Percentiles rank a stretch among this genome's conserved stretches.
These are phyloP conservation scores for Acestrorhynchus altus DNA, from an alignment of 2,797 vertebrate genomes.

Conservation along the genomic window DNA sequence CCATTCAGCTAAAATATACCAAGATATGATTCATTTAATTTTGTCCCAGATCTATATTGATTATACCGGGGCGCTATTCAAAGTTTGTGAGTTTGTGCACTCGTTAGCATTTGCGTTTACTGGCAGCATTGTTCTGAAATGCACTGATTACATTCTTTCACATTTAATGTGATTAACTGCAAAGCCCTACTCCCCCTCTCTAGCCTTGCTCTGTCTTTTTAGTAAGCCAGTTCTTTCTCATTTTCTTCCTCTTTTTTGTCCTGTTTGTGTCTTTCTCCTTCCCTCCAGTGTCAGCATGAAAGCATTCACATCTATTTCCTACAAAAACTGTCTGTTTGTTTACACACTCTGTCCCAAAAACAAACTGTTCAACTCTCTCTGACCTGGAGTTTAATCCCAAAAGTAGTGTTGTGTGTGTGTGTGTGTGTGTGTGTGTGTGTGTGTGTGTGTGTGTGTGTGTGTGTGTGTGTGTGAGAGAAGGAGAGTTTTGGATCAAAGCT, in stretches of 20 bases:
- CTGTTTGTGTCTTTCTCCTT: not conserved
- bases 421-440: slow-evolving; percentile 33
- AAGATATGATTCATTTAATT: no score
- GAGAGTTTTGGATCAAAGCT: slow-evolving; percentile 59
- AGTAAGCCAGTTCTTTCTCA: not conserved
- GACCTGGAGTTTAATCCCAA: slow-evolving; percentile 7
- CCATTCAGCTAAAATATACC: no score
- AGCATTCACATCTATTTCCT: not conserved
- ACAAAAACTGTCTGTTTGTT: not conserved
- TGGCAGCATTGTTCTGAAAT: not conserved
- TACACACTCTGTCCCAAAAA: not conserved
- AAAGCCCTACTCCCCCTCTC: not conserved
- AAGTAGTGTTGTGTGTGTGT: slow-evolving; percentile 11
- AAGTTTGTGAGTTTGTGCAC: no score
- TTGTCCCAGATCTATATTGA: no score
- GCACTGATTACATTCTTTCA: not conserved
- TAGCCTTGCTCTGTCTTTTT: not conserved
- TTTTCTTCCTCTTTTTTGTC: not conserved
- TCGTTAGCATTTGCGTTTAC: no score
- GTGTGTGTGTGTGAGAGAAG: slow-evolving; percentile 1
- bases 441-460: slow-evolving; percentile 28
- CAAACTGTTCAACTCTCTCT: slow-evolving; percentile 3
- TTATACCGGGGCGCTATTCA: no score
- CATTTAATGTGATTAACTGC: not conserved
- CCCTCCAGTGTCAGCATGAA: not conserved